Conservation (phyloP, 1,140 invertebrate species). For the Gonatopus flavifemur region DNA sequence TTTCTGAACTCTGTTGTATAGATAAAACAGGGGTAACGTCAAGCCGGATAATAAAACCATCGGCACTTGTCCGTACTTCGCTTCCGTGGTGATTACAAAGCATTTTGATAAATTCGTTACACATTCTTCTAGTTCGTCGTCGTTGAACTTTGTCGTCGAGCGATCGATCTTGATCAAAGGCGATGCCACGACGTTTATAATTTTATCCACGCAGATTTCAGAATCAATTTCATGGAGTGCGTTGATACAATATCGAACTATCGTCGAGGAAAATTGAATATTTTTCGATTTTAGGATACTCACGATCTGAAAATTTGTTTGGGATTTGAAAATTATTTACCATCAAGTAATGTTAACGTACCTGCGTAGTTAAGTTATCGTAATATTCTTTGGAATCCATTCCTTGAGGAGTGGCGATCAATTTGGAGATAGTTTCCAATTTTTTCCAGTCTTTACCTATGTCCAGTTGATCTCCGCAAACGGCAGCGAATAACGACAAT, state of each 20-base stretch:
- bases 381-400: slow-evolving; percentile 59
- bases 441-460: slow-evolving; percentile 65
- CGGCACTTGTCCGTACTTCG: slow-evolving; percentile 48
- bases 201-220: slow-evolving; percentile 44
- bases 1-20: slow-evolving; percentile 40
- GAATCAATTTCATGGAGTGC: slow-evolving; percentile 58
- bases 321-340: slow-evolving; percentile 6
- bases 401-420: slow-evolving; percentile 63
- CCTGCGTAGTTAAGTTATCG: slow-evolving; percentile 47
- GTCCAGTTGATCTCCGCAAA: slow-evolving; percentile 63
- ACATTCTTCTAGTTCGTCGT: slow-evolving; percentile 43
- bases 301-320: slow-evolving; percentile 26
- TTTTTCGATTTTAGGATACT: slow-evolving; percentile 56
- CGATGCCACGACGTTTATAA: slow-evolving; percentile 53
- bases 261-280: slow-evolving; percentile 52
- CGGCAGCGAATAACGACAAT: slow-evolving; percentile 61
- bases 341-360: slow-evolving; percentile 28
- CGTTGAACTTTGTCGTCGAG: slow-evolving; percentile 12
- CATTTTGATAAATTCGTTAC: slow-evolving; percentile 49
- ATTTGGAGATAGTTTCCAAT: slow-evolving; percentile 66
- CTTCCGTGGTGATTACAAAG: slow-evolving; percentile 42
- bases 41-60: slow-evolving; percentile 32
- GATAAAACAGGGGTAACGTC: slow-evolving; percentile 46
- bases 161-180: slow-evolving; percentile 39
- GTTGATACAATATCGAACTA: slow-evolving; percentile 60